Conservation (phyloP, 2,888 invertebrate species). For the Aricia artaxerxes region DNA sequence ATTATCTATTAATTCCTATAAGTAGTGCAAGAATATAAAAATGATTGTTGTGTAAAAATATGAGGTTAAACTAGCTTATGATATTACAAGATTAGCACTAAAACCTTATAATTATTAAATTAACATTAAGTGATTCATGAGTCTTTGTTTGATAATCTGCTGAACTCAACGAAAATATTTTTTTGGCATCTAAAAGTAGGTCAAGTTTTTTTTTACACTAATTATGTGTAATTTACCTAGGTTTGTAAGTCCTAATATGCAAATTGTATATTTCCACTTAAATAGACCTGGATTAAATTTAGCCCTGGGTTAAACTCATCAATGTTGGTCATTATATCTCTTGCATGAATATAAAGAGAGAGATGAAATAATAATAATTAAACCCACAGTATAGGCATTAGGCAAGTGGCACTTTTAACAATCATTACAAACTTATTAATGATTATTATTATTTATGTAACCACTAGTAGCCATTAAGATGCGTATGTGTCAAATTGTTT, state of each 20-base stretch:
- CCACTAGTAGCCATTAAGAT: too few relatives aligned
- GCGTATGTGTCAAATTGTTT: too few relatives aligned
- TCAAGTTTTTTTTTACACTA: slow-evolving; percentile 12
- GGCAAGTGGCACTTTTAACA: too few relatives aligned
- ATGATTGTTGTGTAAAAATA: neutral
- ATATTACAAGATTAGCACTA: neutral
- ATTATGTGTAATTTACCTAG: neutral
- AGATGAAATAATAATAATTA: too few relatives aligned
- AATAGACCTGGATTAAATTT: neutral
- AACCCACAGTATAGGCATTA: too few relatives aligned
- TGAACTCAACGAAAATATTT: neutral
- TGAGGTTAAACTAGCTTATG: neutral
- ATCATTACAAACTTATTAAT: too few relatives aligned
- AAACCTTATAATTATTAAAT: slow-evolving; percentile 19
- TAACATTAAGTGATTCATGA: slow-evolving; percentile 21
- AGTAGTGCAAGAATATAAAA: neutral
- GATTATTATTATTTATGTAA: too few relatives aligned
- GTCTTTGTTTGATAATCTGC: slow-evolving; percentile 13
- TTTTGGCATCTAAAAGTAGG: slow-evolving; percentile 17
- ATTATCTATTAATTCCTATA: too few relatives aligned
- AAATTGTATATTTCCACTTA: neutral
- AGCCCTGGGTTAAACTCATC: too few relatives aligned
- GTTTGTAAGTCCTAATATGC: neutral
- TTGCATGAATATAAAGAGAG: too few relatives aligned
- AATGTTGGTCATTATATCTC: too few relatives aligned